Evolutionary conservation across 2,797 vertebrate species (phyloP), one percentile per base, ranked within the genome.

Genomic region (Poecilia velifera): DNA sequence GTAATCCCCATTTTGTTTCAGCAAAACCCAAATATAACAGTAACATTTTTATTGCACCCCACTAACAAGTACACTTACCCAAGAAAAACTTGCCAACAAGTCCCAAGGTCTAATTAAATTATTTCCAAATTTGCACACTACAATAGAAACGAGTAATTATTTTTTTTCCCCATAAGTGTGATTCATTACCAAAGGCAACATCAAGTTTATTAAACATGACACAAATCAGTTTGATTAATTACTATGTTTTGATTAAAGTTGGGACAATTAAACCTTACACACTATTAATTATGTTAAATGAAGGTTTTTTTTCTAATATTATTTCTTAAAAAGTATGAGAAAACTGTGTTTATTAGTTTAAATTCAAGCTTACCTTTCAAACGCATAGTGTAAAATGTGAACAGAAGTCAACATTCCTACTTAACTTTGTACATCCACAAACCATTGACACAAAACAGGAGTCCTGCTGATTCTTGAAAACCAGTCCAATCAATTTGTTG

Each of bases 141-240:
- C 89, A 91, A 88, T 85, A 86, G 78, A 73, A 80, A 88, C 87
- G 79, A 84, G 85, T 91, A 89, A 92, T 94, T 90, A 79, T 85
- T 90, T 91, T 92, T 51, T 91, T 89, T 86, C 9, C 47, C 88
- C 88, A 84, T 25, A 93, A 91, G 80, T 84, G 83, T 84, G 90
- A 89, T 92, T 89, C 80, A 93, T 94, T 88, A 93, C 92, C 83
- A 87, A 87, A 86, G 86, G 87, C 89, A 87, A 90, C 59, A 18
- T 34, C 59, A 90, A 91, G 82, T 91, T 83, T 88, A 91, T 90
- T 90, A 92, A 91, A 92, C 81, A 78, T 89, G 89, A 90, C 89
- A 92, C 82, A 93, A 93, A 94, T 92, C 85, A 86, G 86, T 90
- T 91, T 87, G 84, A 90, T 92, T 92, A 86, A 93, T 93, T 92